These are phyloP conservation scores for Procambarus clarkii DNA, from an alignment of 1,140 invertebrate genomes.

Conservation along the genomic window DNA sequence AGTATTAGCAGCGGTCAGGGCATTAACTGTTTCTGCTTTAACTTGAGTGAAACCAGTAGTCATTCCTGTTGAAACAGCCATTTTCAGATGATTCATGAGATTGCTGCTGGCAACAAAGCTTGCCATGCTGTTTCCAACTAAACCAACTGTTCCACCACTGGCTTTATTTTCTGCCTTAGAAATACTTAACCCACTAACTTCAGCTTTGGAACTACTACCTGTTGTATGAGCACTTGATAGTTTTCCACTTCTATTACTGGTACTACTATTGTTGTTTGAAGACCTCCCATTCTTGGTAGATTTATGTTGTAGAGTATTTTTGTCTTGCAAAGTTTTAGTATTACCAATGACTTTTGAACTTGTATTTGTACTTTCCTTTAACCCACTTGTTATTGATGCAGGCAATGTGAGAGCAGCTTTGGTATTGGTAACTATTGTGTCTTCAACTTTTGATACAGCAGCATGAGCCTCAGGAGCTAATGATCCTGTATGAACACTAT, in stretches of 20 bases:
- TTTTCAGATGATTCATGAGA: conserved; percentile 20
- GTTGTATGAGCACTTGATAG: conserved; percentile 13
- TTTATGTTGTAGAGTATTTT: conserved; percentile 11
- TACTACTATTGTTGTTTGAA: conserved; percentile 36
- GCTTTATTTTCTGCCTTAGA: conserved; percentile 4
- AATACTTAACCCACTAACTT: conserved; percentile 3
- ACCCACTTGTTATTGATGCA: conserved; percentile 29
- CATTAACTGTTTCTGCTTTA: conserved; percentile 8
- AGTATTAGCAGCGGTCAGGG: conserved; percentile 1
- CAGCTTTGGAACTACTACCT: conserved; percentile 35
- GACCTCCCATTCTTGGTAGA: conserved; percentile 16
- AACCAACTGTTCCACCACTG: conserved; percentile 10
- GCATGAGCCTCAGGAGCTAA: not conserved
- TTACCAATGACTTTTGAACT: conserved; percentile 61
- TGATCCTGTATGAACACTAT: not conserved
- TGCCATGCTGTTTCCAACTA: conserved; percentile 11
- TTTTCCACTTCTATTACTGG: conserved; percentile 23
- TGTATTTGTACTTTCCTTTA: conserved; percentile 63
- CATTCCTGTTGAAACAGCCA: conserved; percentile 21
- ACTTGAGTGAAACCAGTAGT: conserved; percentile 11
- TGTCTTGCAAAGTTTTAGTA: conserved; percentile 45
- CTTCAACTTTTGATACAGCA: conserved; percentile 27
- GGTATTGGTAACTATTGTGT: conserved; percentile 11
- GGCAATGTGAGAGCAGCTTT: conserved; percentile 21
- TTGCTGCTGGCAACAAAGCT: conserved; percentile 6